Evolutionary conservation across 2,113 vertebrate genomes (phyloP).

Genomic region (Tretioscincus oriximinensis): DNA sequence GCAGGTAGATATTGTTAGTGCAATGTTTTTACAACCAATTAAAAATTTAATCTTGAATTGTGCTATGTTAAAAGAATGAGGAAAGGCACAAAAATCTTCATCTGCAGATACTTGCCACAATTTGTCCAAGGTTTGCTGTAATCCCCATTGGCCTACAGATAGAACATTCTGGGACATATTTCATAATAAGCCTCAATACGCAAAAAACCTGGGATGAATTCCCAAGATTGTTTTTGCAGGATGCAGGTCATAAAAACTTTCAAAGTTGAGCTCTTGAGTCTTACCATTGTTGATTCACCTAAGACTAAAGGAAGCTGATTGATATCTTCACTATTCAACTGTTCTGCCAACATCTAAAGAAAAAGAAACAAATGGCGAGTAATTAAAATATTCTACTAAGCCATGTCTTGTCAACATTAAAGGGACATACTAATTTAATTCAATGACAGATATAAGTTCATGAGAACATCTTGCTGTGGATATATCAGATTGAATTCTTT

Average conservation of each 20-base stretch:
- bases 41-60: no score
- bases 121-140: no score
- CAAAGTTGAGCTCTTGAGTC: background rate
- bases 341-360: conserved; percentile 71
- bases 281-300: conserved; percentile 74
- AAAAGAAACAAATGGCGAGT: background rate
- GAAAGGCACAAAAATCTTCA: background rate
- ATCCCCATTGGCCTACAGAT: no score
- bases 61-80: no score
- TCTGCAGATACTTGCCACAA: background rate
- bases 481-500: no score
- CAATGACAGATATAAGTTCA: background rate
- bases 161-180: no score
- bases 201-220: background rate
- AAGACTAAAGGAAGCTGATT: conserved; percentile 74
- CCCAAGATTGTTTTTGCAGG: background rate
- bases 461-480: no score
- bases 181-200: no score
- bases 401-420: background rate
- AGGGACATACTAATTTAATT: background rate
- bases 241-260: background rate
- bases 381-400: background rate
- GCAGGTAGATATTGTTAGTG: background rate
- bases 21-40: no score
- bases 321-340: conserved; percentile 56